These are phyloP conservation scores for Caretta caretta DNA, from an alignment of 2,113 vertebrate species.

Conservation along the genomic window DNA sequence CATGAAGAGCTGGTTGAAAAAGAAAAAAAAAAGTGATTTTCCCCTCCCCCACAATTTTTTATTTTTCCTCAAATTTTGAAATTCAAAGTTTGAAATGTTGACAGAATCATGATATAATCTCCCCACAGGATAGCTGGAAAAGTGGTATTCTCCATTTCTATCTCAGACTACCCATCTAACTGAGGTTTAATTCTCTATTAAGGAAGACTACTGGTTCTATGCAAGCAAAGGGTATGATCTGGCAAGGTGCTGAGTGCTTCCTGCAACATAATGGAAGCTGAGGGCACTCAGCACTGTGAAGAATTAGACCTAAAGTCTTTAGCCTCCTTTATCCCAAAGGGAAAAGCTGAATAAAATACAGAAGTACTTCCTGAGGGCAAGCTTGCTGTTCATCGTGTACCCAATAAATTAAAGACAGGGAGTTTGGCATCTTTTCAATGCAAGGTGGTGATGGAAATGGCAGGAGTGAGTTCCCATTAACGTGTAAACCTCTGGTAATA, in stretches of 20 bases:
- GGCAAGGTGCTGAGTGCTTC: not conserved
- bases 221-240: not conserved
- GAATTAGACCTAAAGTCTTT: not conserved
- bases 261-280: not conserved
- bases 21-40: rapidly evolving
- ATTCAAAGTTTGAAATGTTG: not conserved
- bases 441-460: not conserved
- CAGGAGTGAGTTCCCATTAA: not conserved
- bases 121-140: not conserved
- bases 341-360: rapidly evolving
- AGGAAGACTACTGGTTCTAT: not conserved
- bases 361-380: not conserved
- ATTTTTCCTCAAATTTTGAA: not conserved
- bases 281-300: not conserved
- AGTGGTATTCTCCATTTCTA: not conserved
- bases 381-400: rapidly evolving
- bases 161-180: not conserved
- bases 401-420: not conserved
- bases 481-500: not conserved
- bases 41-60: rapidly evolving
- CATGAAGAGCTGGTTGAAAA: not conserved
- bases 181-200: not conserved
- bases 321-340: not conserved
- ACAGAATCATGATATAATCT: not conserved
- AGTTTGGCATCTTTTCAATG: not conserved